A percentile compares a stretch with the other conserved stretches of the same genome.
Conservation (phyloP, 2,113 vertebrate genomes). For the Chinchilla lanigera region DNA sequence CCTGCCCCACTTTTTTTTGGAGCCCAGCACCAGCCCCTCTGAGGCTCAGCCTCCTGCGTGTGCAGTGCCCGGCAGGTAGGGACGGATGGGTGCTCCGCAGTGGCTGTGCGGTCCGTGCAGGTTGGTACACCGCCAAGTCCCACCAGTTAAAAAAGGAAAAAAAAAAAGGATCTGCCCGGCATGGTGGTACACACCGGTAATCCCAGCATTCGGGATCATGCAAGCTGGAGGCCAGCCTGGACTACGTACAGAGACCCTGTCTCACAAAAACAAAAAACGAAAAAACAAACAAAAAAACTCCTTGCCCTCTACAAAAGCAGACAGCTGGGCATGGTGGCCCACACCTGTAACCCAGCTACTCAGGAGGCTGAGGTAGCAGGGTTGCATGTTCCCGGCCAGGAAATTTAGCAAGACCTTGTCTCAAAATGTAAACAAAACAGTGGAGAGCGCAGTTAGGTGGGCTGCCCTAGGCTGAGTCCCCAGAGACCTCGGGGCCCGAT, state of each 20-base stretch:
- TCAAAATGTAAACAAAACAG: not conserved
- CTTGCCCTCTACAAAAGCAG: not conserved
- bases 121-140: not conserved
- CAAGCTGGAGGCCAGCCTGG: not conserved
- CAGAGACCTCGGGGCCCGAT: not conserved
- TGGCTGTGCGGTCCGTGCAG: not conserved
- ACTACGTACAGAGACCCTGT: not conserved
- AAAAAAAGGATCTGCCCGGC: not conserved
- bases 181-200: rapidly evolving
- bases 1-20: not conserved
- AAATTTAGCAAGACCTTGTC: not conserved
- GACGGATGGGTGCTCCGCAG: not conserved
- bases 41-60: not conserved
- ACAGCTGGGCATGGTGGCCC: not conserved
- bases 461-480: not conserved
- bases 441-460: not conserved
- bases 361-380: not conserved
- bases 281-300: not conserved
- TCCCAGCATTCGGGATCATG: not conserved
- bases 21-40: not conserved
- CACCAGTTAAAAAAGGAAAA: not conserved
- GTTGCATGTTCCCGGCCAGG: too few species aligned
- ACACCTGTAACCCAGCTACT: not conserved
- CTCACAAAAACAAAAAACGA: not conserved
- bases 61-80: too few species aligned